phyloP scores from a whole-genome alignment of 30 jellyfish, hydroid and myxozoan species.

The Cassiopea xamachana region DNA sequence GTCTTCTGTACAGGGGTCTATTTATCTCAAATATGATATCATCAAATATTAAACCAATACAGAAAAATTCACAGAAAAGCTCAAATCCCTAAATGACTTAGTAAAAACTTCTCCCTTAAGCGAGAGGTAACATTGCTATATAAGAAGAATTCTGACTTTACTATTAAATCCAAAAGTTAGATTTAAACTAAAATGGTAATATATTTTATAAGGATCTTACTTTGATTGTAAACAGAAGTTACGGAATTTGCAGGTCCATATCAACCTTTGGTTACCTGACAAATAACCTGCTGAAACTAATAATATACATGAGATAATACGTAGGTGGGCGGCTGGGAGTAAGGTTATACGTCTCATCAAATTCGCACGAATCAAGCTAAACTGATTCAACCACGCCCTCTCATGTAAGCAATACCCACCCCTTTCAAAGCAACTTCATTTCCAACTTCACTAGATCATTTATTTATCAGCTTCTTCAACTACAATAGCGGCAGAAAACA shows the following conservation, averaged over 20 bases:
- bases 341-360: no score
- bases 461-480: no score
- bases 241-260: slow-evolving; percentile 13
- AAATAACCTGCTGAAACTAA: slow-evolving; percentile 44
- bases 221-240: slow-evolving; percentile 22
- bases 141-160: slow-evolving; percentile 22
- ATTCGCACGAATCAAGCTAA: no score
- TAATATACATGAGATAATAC: slow-evolving; percentile 21
- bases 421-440: no score
- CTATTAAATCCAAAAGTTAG: slow-evolving; percentile 2
- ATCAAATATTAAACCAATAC: slow-evolving; percentile 43
- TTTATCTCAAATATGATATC: slow-evolving; percentile 43
- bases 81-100: slow-evolving; percentile 14
- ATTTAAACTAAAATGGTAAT: neutral
- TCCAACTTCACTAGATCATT: no score
- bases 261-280: slow-evolving; percentile 43
- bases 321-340: neutral
- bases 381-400: no score
- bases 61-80: slow-evolving; percentile 38
- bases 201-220: neutral
- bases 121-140: slow-evolving; percentile 34
- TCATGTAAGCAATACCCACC: no score
- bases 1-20: slow-evolving; percentile 51
- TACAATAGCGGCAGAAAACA: no score
- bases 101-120: slow-evolving; percentile 4